Percentiles rank a stretch among this genome's conserved stretches.
Evolutionary conservation across 2,797 vertebrate genomes (phyloP).

Genomic region (Pampus argenteus): DNA sequence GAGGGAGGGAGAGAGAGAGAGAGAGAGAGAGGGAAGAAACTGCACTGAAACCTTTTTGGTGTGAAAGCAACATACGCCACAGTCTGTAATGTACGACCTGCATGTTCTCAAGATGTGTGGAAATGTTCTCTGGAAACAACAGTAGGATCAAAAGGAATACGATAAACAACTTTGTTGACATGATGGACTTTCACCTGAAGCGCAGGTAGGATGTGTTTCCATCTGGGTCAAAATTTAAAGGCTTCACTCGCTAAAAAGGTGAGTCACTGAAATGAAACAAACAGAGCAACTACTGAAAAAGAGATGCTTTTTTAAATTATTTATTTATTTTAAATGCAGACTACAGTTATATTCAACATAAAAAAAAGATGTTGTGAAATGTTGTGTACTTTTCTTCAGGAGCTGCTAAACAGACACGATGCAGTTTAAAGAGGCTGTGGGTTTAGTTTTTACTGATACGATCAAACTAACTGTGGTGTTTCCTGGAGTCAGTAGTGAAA

Average conservation of each 20-base stretch:
- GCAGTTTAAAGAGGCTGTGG: background rate
- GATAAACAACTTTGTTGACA: background rate
- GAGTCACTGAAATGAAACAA: background rate
- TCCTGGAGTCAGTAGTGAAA: background rate
- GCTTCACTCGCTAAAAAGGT: background rate
- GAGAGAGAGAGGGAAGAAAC: constrained; percentile 26
- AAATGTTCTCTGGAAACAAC: background rate
- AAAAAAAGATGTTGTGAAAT: background rate
- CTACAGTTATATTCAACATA: background rate
- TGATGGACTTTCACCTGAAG: constrained; percentile 47
- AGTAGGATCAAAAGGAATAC: background rate
- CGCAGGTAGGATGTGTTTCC: constrained; percentile 54
- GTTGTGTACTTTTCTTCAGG: background rate
- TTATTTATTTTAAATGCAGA: background rate
- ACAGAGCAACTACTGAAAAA: background rate
- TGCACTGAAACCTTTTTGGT: constrained; percentile 11
- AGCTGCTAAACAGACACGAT: constrained; percentile 5
- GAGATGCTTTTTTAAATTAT: too few relatives aligned
- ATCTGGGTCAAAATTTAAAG: constrained; percentile 2
- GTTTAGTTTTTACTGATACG: background rate
- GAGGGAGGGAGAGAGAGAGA: constrained; percentile 24
- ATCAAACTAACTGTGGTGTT: background rate
- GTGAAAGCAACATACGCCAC: constrained; percentile 18
- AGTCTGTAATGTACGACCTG: background rate
- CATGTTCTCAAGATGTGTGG: background rate